Base-by-base conservation (phyloP, 2,797 vertebrate species). In the Falco biarmicus region DNA sequence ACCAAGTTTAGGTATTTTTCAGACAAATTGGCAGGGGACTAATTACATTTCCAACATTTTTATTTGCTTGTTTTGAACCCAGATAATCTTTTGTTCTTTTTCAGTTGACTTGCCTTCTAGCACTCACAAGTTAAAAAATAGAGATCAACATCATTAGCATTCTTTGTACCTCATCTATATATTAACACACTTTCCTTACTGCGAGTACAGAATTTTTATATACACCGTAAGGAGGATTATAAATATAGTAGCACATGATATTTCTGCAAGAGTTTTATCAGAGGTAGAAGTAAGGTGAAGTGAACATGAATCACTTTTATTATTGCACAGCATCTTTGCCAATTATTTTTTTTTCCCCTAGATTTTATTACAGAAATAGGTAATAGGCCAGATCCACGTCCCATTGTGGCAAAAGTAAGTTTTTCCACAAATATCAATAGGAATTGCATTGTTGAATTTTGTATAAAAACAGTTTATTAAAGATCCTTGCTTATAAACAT, bases 31-130 rank as follows among this genome's bases (percentile, higher is more conserved):
- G 32, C 25, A 70, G 56, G 70, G 60, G 43, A 92, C 95, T 97
- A 96, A 97, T 96, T 97, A 93, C 95, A 94, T 96, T 94, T 93
- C 64, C 34, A 97, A 45, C 51, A 77, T 90, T 53, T 22, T 87
- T 63, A 87, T 97, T 95, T 95, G 41, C 82, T 93, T 92, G 59
- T 95, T 93, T 96, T 73, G 69, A 97, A 95, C 66, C 34, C 71
- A 25, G 25, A 96, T 92, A 97, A 97, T 96, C 85, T 95, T 95
- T 70, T 87, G 75, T 90, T 96, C 68, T 95, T 96, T 96, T 96
- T 92, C 89, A 84, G 83, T 69, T 92, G 14, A 84, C 93, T 96
- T 96, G 91, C 86, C 90, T 95, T 81, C 54, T 61, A 91, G 66
- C 60, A 68, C 43, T 80, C 25, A 56, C 54, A 75, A 94, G 75